A percentile compares a stretch with the other conserved stretches of the same genome.
Conservation (phyloP, 2,797 vertebrate genomes). For the Hemibagrus guttatus region DNA sequence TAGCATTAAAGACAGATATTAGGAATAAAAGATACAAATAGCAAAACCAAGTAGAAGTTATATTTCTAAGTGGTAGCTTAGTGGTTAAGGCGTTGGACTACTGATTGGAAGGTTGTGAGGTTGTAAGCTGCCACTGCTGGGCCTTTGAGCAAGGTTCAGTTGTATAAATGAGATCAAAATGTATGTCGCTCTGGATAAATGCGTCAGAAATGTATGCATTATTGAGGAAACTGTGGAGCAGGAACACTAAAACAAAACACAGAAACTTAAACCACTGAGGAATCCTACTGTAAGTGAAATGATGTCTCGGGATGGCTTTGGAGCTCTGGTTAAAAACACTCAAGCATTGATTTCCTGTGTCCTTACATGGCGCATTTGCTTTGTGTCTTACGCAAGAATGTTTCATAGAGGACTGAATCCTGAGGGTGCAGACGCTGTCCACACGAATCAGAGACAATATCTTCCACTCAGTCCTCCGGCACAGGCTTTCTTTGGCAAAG, state of each 20-base stretch:
- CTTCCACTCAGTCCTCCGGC: conserved; percentile 2
- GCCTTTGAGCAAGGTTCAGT: no score
- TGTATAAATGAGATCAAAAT: no score
- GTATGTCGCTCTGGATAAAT: no score
- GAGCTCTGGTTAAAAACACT: not conserved
- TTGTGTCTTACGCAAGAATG: not conserved
- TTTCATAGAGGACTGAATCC: conserved; percentile 27
- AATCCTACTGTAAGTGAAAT: not conserved
- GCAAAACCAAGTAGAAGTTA: not conserved
- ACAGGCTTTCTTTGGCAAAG: conserved; percentile 15
- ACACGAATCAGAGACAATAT: conserved; percentile 22
- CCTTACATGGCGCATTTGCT: not conserved
- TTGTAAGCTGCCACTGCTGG: no score
- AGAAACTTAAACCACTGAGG: not conserved
- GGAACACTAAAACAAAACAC: not conserved
- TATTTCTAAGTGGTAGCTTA: not conserved
- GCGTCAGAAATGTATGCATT: no score
- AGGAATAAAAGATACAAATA: not conserved
- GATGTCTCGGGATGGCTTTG: not conserved
- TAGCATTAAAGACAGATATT: not conserved
- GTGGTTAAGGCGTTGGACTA: no score
- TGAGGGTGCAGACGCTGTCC: conserved; percentile 6
- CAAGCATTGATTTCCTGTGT: not conserved
- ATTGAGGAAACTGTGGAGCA: not conserved
- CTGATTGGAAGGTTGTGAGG: no score